phyloP scores from a whole-genome alignment of 2,888 invertebrate species.

The Nebria salina region DNA sequence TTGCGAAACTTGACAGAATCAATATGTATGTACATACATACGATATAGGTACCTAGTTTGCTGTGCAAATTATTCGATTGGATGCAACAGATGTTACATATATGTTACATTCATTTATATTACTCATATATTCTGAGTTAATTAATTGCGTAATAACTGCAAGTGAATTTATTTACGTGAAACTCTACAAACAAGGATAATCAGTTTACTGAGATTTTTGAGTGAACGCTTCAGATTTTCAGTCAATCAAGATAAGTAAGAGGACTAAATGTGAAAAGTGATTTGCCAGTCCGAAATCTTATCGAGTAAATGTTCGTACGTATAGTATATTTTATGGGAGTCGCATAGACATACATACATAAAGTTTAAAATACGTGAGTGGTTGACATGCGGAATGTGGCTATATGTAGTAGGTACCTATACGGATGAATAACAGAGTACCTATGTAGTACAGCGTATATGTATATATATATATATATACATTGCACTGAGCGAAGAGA shows the following conservation, averaged over 20 bases:
- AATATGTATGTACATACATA: constrained; percentile 2
- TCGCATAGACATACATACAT: neutral
- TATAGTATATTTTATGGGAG: neutral
- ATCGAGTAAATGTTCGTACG: neutral
- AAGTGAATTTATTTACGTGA: too few relatives aligned
- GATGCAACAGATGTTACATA: constrained; percentile 1
- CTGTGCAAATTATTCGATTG: neutral
- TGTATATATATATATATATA: too few relatives aligned
- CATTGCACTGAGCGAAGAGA: neutral
- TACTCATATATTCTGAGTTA: too few relatives aligned
- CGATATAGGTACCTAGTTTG: neutral
- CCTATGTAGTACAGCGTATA: neutral
- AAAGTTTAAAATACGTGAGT: neutral
- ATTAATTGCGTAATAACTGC: too few relatives aligned
- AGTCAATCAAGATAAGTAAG: too few relatives aligned
- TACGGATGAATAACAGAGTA: neutral
- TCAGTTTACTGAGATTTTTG: too few relatives aligned
- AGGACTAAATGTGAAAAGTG: too few relatives aligned
- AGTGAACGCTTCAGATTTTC: too few relatives aligned
- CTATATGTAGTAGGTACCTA: too few relatives aligned
- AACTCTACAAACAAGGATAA: too few relatives aligned
- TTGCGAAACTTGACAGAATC: constrained; percentile 15
- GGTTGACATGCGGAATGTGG: neutral
- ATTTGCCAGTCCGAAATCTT: neutral
- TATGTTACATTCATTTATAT: neutral